Percentiles rank a stretch among this genome's conserved stretches.
Conservation (phyloP, 2,797 vertebrate genomes). For the Lophius americanus region DNA sequence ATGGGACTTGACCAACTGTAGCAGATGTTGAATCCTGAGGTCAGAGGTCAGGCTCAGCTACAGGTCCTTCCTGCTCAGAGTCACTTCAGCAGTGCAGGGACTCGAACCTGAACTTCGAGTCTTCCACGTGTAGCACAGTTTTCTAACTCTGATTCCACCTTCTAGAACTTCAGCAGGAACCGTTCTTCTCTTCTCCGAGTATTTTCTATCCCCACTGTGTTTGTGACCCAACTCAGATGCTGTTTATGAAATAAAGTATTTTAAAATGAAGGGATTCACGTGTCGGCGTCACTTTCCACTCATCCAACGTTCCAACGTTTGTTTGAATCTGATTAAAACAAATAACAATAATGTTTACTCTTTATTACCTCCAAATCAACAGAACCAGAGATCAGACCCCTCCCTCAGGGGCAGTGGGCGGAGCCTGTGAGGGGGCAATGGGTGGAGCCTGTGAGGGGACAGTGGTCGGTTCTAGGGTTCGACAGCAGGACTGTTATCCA, state of each 20-base stretch:
- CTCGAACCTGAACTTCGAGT: slow-evolving; percentile 24
- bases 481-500: too few species aligned
- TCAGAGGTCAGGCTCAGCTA: slow-evolving; percentile 6
- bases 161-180: slow-evolving; percentile 47
- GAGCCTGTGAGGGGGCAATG: too few species aligned
- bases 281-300: neutral
- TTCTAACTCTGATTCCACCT: slow-evolving; percentile 23
- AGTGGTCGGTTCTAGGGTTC: too few species aligned
- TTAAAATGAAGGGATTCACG: slow-evolving; percentile 66
- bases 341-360: too few species aligned
- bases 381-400: too few species aligned
- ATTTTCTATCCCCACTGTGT: slow-evolving; percentile 79
- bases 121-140: slow-evolving; percentile 55
- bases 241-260: slow-evolving; percentile 83
- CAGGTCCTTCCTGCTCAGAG: slow-evolving; percentile 10
- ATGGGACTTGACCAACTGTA: slow-evolving; percentile 42
- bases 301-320: neutral
- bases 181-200: slow-evolving; percentile 50
- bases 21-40: slow-evolving; percentile 24
- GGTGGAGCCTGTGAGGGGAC: too few species aligned
- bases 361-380: neutral
- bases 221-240: slow-evolving; percentile 75
- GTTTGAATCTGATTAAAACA: too few species aligned
- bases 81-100: slow-evolving; percentile 9
- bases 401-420: too few species aligned